Base-by-base conservation (phyloP, 2,888 invertebrate genomes). In the Rhingia campestris region DNA sequence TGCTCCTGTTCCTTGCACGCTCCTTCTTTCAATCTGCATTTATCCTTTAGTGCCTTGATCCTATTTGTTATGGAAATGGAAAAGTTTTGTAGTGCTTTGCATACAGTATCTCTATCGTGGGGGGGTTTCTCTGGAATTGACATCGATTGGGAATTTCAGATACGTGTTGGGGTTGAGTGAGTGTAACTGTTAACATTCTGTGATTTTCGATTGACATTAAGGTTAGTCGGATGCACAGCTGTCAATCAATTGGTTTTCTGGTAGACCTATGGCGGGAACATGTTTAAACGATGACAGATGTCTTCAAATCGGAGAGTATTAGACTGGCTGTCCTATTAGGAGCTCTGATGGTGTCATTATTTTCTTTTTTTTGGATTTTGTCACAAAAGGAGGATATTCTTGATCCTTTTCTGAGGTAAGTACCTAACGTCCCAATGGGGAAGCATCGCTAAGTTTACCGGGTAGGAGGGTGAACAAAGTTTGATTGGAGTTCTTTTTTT, bases 51-150 rank as follows among this genome's bases (percentile, higher is more conserved):
- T 14, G 41, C 37, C 64, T 58, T 54, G 56, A 69, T 81, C 69
- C 69, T 74, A 41, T 69, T 74, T 81, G 61, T 69, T 69, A 81
- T 63, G 74, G 59, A 74, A 61, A 79, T 79, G 39, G 58, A 79
- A 72, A 33, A 56, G 49, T 72, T 77, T 72, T 70, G 64, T 58
- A 6, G 58, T 43, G 43, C 43, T 72, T 64, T 70, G 63, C 64
- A 77, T 77, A 35, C 9, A 41, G 47, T 45, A 41, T 5, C n/a
- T 9, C 32, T 9, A 5, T 45, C 22, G 14, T 33, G 14, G 2
- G 53, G 14, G 35, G 45, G 35, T 32, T 43, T 39, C 22, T 69
- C 22, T 54, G 67, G 54, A 67, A 56, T 47, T 47, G 69, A 37
- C 69, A 47, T 70, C 37, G 39, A 47, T 56, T 47, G 35, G 53